Conservation (phyloP, 1,140 invertebrate genomes). For the Drosophila watanabei region DNA sequence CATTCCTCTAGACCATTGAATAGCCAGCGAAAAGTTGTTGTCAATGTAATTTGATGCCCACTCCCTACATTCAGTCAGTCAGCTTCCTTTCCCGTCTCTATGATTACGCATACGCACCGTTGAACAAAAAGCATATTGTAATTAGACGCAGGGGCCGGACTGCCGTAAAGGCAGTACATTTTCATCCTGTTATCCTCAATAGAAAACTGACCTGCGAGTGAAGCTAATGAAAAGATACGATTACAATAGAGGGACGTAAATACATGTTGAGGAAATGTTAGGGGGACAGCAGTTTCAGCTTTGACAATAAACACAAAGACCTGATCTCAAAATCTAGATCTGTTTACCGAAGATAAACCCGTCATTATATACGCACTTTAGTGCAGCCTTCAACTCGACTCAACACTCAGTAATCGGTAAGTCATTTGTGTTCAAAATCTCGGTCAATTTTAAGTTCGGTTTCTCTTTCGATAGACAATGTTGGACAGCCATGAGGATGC, state of each 20-base stretch:
- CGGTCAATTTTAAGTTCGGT: constrained; percentile 10
- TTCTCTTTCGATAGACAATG: constrained; percentile 30
- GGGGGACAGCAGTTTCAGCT: not conserved
- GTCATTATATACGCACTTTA: not conserved
- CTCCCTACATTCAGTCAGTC: not conserved
- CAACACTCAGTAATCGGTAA: constrained; percentile 39
- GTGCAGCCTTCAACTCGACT: constrained; percentile 5
- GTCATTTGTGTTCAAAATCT: constrained; percentile 32
- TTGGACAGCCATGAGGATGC: constrained; percentile 21
- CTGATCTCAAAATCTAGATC: not conserved
- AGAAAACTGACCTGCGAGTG: constrained; percentile 12
- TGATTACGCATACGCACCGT: constrained; percentile 73
- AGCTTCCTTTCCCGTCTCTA: constrained; percentile 34
- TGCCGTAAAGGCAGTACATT: not conserved
- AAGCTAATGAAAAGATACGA: constrained; percentile 9
- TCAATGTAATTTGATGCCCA: constrained; percentile 72
- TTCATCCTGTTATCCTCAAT: constrained; percentile 3
- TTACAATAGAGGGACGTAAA: not conserved
- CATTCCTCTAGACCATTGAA: constrained; percentile 23
- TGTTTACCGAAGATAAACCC: not conserved
- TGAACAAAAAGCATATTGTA: constrained; percentile 67
- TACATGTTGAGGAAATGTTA: not conserved
- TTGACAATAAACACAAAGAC: not conserved
- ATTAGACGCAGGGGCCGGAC: constrained; percentile 66
- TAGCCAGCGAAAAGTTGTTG: constrained; percentile 42